These are phyloP conservation scores for Oscheius sp. DNA, from an alignment of 2,888 invertebrate species.

Conservation along the genomic window DNA sequence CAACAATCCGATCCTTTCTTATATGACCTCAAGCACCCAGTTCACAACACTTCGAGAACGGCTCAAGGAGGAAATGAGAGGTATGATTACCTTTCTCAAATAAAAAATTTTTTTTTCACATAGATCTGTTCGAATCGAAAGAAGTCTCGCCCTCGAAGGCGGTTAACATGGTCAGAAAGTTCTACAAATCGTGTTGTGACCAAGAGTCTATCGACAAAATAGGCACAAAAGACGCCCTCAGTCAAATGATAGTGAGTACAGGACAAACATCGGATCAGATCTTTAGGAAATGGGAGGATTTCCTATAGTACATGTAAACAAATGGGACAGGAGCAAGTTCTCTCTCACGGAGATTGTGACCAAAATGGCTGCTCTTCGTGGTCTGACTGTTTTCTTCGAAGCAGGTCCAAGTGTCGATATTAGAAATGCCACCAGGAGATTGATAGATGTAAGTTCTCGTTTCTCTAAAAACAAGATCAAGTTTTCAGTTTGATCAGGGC, in stretches of 20 bases:
- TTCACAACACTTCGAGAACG: constrained; percentile 14
- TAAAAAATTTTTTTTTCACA: neutral
- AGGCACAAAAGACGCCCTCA: constrained; percentile 58
- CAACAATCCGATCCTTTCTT: constrained; percentile 35
- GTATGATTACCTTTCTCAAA: neutral
- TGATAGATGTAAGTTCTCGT: constrained; percentile 5
- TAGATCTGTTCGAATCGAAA: constrained; percentile 64
- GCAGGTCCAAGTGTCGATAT: neutral
- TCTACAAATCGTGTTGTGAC: constrained; percentile 67
- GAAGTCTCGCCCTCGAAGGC: constrained; percentile 58
- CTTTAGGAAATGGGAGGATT: constrained; percentile 54
- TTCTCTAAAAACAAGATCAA: neutral
- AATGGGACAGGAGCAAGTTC: constrained; percentile 46
- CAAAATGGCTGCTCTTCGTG: constrained; percentile 58
- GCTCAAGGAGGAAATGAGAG: constrained; percentile 31
- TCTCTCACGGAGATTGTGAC: constrained; percentile 55
- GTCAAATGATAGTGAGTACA: constrained; percentile 49
- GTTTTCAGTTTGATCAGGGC: constrained; percentile 67
- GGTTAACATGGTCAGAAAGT: constrained; percentile 61
- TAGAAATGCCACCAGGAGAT: constrained; percentile 27
- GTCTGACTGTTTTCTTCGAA: constrained; percentile 19
- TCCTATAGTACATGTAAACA: constrained; percentile 65
- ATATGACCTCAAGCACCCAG: neutral
- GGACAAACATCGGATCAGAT: neutral
- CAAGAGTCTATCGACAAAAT: constrained; percentile 50